phyloP scores from a whole-genome alignment of 2,888 invertebrate species.

The Caenorhabditis sp. region DNA sequence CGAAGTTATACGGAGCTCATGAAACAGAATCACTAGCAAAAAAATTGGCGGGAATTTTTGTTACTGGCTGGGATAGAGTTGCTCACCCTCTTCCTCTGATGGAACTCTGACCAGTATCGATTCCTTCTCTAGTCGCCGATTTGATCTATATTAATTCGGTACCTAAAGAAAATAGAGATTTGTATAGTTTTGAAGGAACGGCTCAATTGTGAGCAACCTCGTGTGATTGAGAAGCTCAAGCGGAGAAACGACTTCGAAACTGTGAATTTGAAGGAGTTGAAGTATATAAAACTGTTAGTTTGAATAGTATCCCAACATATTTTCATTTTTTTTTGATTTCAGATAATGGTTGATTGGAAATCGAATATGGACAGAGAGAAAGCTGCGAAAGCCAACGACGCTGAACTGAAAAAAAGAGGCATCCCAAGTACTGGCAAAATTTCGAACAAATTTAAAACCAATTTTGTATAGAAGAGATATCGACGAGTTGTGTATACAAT shows the following conservation, averaged over 20 bases:
- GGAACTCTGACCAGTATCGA: conserved; percentile 73
- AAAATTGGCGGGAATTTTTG: conserved; percentile 58
- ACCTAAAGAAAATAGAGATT: background rate
- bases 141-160: conserved; percentile 51
- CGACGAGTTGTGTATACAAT: conserved; percentile 19
- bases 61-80: conserved; percentile 72
- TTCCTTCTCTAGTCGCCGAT: conserved; percentile 66
- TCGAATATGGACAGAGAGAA: background rate
- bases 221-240: background rate
- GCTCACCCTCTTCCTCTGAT: conserved; percentile 74
- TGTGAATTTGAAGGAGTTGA: conserved; percentile 36
- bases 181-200: conserved; percentile 30
- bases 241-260: conserved; percentile 11
- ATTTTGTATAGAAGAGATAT: conserved; percentile 14
- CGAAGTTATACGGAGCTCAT: conserved; percentile 77
- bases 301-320: no score
- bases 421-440: background rate
- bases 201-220: background rate
- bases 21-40: conserved; percentile 13
- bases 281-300: conserved; percentile 23
- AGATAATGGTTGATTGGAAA: conserved; percentile 36
- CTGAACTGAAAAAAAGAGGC: background rate
- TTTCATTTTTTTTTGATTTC: conserved; percentile 6
- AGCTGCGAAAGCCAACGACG: background rate
- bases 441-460: background rate